phyloP scores from a whole-genome alignment of 1,140 invertebrate genomes.

The Cotesia glomerata region DNA sequence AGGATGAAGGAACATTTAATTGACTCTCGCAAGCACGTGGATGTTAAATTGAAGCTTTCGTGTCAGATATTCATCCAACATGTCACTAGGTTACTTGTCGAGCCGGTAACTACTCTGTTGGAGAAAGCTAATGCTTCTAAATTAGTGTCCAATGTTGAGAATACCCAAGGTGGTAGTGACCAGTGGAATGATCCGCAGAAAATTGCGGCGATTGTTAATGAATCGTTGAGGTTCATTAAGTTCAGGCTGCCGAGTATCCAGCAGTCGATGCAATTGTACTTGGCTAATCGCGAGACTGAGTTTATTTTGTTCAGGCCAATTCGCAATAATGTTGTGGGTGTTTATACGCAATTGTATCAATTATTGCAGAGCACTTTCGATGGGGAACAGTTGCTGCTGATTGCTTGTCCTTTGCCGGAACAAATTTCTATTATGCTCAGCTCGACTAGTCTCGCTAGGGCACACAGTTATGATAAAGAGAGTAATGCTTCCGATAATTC shows the following conservation, averaged over 20 bases:
- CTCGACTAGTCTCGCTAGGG: conserved; percentile 68
- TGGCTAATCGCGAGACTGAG: conserved; percentile 96
- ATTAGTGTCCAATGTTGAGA: conserved; percentile 57
- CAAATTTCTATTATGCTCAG: conserved; percentile 90
- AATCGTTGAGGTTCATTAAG: conserved; percentile 77
- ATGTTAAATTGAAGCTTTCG: conserved; percentile 86
- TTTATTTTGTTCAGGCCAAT: conserved; percentile 94
- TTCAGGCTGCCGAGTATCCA: conserved; percentile 80
- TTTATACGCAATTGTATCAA: conserved; percentile 84
- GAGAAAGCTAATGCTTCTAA: conserved; percentile 70
- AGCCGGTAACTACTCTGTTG: conserved; percentile 74
- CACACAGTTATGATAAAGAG: background rate
- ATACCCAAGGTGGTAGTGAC: conserved; percentile 48
- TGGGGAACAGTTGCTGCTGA: conserved; percentile 80
- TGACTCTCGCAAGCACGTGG: conserved; percentile 94
- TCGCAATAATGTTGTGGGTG: conserved; percentile 88
- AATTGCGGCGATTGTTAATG: conserved; percentile 60
- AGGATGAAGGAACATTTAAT: conserved; percentile 90
- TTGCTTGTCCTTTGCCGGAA: conserved; percentile 88
- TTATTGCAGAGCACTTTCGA: conserved; percentile 77
- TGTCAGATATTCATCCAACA: conserved; percentile 91
- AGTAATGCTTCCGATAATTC: background rate
- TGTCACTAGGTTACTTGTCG: conserved; percentile 77
- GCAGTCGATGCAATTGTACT: conserved; percentile 89
- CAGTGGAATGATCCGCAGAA: conserved; percentile 42